A percentile compares a stretch with the other conserved stretches of the same genome.
phyloP scores from a whole-genome alignment of 1,140 invertebrate species.

The Cydia strobilella region DNA sequence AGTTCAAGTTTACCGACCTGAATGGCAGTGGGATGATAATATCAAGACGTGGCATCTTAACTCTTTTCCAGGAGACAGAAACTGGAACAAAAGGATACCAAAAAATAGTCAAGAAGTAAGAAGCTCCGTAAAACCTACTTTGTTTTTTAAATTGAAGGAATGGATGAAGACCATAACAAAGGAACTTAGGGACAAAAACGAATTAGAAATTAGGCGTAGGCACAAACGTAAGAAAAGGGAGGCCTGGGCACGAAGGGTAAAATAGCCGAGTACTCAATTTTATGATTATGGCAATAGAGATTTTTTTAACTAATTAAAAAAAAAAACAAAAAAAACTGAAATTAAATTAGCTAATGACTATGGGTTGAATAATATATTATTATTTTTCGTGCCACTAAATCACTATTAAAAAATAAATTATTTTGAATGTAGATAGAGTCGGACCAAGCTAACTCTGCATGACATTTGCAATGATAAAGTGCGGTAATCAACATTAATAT shows the following conservation, averaged over 20 bases:
- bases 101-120: constrained; percentile 39
- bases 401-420: background rate
- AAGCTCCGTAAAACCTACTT: constrained; percentile 39
- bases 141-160: constrained; percentile 55
- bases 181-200: constrained; percentile 39
- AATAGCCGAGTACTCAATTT: constrained; percentile 38
- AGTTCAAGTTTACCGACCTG: constrained; percentile 50
- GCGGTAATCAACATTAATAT: too few relatives aligned
- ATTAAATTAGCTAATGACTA: background rate
- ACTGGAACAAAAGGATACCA: constrained; percentile 38
- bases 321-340: background rate
- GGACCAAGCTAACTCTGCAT: too few relatives aligned
- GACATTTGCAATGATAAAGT: too few relatives aligned
- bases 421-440: too few relatives aligned
- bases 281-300: background rate
- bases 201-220: constrained; percentile 41
- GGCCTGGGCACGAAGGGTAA: constrained; percentile 51
- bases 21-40: constrained; percentile 65
- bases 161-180: constrained; percentile 51
- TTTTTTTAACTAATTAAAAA: too few relatives aligned
- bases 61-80: constrained; percentile 49
- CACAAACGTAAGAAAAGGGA: constrained; percentile 58
- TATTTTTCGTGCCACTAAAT: background rate
- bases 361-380: background rate
- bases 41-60: constrained; percentile 59